phyloP scores from a whole-genome alignment of 2,113 vertebrate species.

The Lepus americanus region DNA sequence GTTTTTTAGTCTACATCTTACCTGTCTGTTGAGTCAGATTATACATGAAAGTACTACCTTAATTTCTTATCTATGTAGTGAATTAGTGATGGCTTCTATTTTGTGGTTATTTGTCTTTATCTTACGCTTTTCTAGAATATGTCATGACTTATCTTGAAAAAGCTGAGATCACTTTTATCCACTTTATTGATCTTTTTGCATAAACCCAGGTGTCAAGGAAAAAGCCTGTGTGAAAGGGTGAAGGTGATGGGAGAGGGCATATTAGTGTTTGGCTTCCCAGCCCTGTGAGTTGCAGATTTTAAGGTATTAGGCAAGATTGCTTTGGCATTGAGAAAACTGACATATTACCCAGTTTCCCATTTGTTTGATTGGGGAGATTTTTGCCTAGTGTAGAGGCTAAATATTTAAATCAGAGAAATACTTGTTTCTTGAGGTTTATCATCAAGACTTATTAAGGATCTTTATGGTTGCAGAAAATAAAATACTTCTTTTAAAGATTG shows the following conservation, averaged over 20 bases:
- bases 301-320: neutral
- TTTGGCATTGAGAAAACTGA: neutral
- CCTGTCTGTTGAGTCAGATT: conserved; percentile 24
- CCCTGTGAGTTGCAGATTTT: neutral
- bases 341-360: neutral
- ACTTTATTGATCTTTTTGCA: neutral
- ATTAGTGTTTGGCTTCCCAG: neutral
- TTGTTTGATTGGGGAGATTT: neutral
- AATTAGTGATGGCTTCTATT: neutral
- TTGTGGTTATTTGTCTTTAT: neutral
- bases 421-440: neutral
- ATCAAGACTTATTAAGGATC: neutral
- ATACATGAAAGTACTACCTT: neutral
- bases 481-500: too few relatives aligned
- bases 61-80: neutral
- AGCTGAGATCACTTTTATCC: neutral
- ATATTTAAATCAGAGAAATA: neutral
- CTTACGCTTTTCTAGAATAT: neutral
- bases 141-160: neutral
- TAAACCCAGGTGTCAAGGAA: neutral
- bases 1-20: conserved; percentile 1
- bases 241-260: neutral
- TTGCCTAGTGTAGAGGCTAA: conserved; percentile 24
- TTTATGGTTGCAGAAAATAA: neutral
- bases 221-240: neutral